Evolutionary conservation across 2,113 vertebrate species (phyloP).

Genomic region (Neotoma lepida): DNA sequence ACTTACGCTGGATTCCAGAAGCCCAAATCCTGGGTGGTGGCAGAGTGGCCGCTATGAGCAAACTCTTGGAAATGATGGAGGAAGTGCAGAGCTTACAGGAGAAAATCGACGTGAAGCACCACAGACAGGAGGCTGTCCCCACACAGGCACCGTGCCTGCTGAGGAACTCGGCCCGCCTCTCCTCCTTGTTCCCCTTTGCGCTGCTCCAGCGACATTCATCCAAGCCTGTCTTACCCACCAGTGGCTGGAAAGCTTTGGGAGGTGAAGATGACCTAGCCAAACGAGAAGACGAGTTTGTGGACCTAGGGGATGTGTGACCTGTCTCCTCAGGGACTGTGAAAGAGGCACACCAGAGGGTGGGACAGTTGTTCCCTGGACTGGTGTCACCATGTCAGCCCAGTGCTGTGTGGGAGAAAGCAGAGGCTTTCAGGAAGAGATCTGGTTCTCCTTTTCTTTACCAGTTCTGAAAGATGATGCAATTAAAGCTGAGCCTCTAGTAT

Average conservation of each 20-base stretch:
- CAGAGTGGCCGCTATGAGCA: constrained; percentile 84
- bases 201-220: constrained; percentile 85
- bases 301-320: constrained; percentile 81
- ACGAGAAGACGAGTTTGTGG: constrained; percentile 89
- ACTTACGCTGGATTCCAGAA: constrained; percentile 93
- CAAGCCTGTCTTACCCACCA: constrained; percentile 90
- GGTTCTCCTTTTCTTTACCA: constrained; percentile 20
- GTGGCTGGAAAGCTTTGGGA: constrained; percentile 88
- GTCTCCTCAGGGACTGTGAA: neutral
- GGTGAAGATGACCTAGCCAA: constrained; percentile 89
- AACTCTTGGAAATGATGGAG: constrained; percentile 87
- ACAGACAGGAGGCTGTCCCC: constrained; percentile 58
- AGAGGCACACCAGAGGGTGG: neutral
- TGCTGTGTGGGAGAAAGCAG: neutral
- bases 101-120: constrained; percentile 81
- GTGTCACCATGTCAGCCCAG: neutral
- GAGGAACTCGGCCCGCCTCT: constrained; percentile 86
- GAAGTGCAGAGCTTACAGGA: constrained; percentile 88
- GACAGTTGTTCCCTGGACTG: neutral
- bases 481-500: neutral
- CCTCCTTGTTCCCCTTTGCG: constrained; percentile 91
- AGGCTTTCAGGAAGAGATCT: constrained; percentile 51
- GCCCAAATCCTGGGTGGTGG: constrained; percentile 90
- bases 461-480: constrained; percentile 63
- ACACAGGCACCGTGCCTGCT: constrained; percentile 60